Evolutionary conservation across 2,113 vertebrate species (phyloP), one percentile per base, ranked within the genome.

Genomic region (Coptodon bakossiorum): DNA sequence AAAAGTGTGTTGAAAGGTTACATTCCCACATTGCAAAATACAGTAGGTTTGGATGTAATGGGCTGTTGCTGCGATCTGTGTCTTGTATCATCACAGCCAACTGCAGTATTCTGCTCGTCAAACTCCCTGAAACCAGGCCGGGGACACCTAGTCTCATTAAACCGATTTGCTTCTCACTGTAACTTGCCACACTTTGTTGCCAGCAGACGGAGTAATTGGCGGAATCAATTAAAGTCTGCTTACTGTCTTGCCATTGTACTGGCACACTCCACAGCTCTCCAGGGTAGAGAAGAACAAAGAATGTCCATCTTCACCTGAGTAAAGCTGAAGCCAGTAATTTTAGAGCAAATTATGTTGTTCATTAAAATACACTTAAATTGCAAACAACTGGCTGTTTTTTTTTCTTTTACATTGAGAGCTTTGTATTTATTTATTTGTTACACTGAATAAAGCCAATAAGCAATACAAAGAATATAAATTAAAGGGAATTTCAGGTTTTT

Each of bases 171-270:
- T 82, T 80, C 82, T 88, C 73, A 79, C 88, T 91, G 90, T 87
- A 57, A 91, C 90, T 84, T 59, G 87, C 90, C 87, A 93, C 38
- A 78, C 90, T 92, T 76, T 87, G 88, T 83, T 84, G 88, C 85
- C 88, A 71, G 89, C 80, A 80, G 90, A 86, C 76, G 43, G 85
- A 90, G 86, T 95, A 95, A 95, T 93, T 95, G 94, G 94, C 73
- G 14, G 88, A 86, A 92, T 95, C 90, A 93, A 93, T 95, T 95
- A 93, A 81, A 63, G 68, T 79, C 90, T 88, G 86, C 87, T 93
- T 89, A 90, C 82, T 84, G 91, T 92, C 89, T 94, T 71, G 79
- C 78, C 24, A 83, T 90, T 83, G 24, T 73, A 57, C 80, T 82
- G 79, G 56, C 84, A 85, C 71, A 73, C 86, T 88, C 38, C 85